Conservation (phyloP, 2,113 vertebrate genomes). For the Trachemys scripta region DNA sequence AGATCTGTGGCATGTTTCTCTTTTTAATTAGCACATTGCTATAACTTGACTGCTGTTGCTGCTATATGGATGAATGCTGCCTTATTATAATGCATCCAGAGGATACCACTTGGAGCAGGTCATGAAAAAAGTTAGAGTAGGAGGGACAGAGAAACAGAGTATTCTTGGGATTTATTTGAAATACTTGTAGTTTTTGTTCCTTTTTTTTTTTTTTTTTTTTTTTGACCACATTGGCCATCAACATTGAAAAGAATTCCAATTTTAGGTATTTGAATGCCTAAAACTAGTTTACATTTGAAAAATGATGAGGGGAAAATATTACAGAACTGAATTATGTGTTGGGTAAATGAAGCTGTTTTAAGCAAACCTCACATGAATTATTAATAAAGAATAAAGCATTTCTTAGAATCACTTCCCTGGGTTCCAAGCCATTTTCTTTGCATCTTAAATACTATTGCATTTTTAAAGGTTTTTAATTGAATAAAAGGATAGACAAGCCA, state of each 20-base stretch:
- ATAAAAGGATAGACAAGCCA: background rate
- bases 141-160: background rate
- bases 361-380: background rate
- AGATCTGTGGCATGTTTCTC: slow-evolving; percentile 39
- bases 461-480: background rate
- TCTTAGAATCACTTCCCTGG: background rate
- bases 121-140: slow-evolving; percentile 13
- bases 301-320: background rate
- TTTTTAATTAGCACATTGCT: slow-evolving; percentile 73
- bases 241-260: background rate
- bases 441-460: background rate
- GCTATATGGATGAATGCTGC: slow-evolving; percentile 16
- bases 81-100: slow-evolving; percentile 29
- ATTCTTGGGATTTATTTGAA: background rate
- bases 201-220: background rate
- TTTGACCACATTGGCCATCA: background rate
- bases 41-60: slow-evolving; percentile 43
- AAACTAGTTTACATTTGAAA: background rate
- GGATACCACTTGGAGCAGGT: slow-evolving; percentile 12
- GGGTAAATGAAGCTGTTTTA: background rate
- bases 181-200: background rate
- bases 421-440: background rate
- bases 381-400: background rate
- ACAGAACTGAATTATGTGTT: background rate
- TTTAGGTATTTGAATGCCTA: background rate